These are phyloP conservation scores for Oncorhynchus mykiss DNA, from an alignment of 2,113 vertebrate genomes.

Conservation along the genomic window DNA sequence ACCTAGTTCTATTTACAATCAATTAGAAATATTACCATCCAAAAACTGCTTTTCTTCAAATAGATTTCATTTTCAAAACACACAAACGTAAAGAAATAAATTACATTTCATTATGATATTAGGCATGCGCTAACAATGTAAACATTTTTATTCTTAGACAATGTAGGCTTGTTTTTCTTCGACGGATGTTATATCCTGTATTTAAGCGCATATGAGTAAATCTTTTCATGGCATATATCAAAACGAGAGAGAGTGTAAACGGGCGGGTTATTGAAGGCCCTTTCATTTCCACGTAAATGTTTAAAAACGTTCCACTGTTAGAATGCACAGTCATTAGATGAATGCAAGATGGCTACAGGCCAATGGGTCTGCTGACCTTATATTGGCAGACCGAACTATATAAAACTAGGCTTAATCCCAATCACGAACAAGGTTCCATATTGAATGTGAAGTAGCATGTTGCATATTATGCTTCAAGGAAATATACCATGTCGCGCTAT, in stretches of 20 bases:
- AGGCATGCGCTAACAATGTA: slow-evolving; percentile 72
- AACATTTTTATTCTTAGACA: slow-evolving; percentile 58
- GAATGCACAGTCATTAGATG: background rate
- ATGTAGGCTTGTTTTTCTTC: slow-evolving; percentile 1
- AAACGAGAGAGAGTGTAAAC: background rate
- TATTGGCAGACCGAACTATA: background rate
- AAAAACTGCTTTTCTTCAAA: slow-evolving; percentile 48
- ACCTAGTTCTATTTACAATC: slow-evolving; percentile 71
- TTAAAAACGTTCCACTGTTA: background rate
- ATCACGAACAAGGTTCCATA: background rate
- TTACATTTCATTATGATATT: slow-evolving; percentile 37
- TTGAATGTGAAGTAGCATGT: background rate
- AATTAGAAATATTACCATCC: slow-evolving; percentile 66
- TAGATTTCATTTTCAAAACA: slow-evolving; percentile 44
- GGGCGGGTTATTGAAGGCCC: no score
- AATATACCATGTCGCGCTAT: background rate
- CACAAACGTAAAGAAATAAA: slow-evolving; percentile 52
- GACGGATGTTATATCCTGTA: background rate
- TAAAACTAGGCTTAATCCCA: background rate
- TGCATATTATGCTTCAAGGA: background rate
- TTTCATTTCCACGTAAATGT: background rate
- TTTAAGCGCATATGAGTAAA: background rate
- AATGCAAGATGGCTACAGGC: background rate
- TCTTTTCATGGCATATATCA: background rate
- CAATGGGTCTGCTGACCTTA: background rate